Percentiles rank a stretch among this genome's conserved stretches.
phyloP scores from a whole-genome alignment of 1,140 invertebrate species.

The Leguminivora glycinivorella region DNA sequence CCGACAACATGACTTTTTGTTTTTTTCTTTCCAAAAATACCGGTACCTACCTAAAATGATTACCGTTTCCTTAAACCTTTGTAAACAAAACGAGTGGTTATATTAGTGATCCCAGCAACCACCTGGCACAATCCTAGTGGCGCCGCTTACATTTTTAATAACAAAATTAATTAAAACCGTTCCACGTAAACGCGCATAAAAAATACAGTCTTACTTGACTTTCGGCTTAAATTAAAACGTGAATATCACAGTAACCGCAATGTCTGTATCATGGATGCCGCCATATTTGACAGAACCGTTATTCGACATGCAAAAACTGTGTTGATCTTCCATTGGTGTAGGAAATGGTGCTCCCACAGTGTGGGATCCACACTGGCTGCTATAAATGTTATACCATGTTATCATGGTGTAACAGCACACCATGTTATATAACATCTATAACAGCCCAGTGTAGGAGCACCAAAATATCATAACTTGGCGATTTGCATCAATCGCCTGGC shows the following conservation, averaged over 20 bases:
- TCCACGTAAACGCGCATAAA: slow-evolving; percentile 26
- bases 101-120: neutral
- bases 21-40: too few species aligned
- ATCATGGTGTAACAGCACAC: too few species aligned
- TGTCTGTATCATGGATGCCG: slow-evolving; percentile 36
- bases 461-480: too few species aligned
- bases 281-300: slow-evolving; percentile 10
- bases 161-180: slow-evolving; percentile 28
- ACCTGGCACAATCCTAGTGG: slow-evolving; percentile 1
- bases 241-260: slow-evolving; percentile 46
- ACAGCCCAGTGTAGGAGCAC: too few species aligned
- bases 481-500: too few species aligned
- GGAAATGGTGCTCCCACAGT: too few species aligned
- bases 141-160: slow-evolving; percentile 27
- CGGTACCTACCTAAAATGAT: neutral
- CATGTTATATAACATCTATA: too few species aligned
- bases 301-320: too few species aligned
- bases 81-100: neutral
- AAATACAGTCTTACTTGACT: slow-evolving; percentile 34
- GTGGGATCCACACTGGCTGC: too few species aligned
- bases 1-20: too few species aligned
- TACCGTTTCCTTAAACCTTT: neutral
- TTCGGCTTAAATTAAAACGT: slow-evolving; percentile 48
- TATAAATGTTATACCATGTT: too few species aligned
- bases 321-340: too few species aligned